Percentiles rank a stretch among this genome's conserved stretches.
Conservation (phyloP, 2,797 vertebrate species). For the Spinus olivaceus region DNA sequence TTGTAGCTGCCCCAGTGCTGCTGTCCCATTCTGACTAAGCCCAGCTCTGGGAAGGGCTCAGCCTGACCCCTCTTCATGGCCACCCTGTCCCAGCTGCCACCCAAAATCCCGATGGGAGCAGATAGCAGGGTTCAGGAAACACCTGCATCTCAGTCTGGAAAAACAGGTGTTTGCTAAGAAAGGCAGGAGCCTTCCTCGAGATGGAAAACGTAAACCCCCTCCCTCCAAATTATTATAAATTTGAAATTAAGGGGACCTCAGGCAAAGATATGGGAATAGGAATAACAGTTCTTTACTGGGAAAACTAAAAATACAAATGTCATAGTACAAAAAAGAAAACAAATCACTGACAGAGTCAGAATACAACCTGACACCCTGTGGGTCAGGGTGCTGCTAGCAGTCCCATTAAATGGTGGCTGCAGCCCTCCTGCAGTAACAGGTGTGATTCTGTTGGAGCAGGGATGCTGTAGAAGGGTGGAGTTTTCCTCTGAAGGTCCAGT, state of each 20-base stretch:
- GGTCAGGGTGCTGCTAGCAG: not conserved
- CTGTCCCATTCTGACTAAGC: not conserved
- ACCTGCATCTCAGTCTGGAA: not conserved
- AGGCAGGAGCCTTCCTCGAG: not conserved
- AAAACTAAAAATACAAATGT: not conserved
- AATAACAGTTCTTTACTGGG: not conserved
- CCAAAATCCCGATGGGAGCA: not conserved
- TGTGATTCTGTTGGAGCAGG: not conserved
- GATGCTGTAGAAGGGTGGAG: not conserved
- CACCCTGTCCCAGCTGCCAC: not conserved
- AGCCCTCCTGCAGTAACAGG: not conserved
- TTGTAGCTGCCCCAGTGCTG: fast-evolving
- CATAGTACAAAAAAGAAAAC: not conserved
- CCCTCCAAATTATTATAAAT: not conserved
- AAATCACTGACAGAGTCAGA: not conserved
- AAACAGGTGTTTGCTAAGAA: not conserved
- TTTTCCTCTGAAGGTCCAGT: not conserved
- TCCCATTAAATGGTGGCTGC: not conserved
- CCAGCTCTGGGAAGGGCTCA: not conserved
- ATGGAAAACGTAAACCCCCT: not conserved
- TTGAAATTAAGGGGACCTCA: not conserved
- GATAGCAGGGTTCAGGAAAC: not conserved
- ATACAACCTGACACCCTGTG: not conserved
- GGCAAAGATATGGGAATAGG: not conserved
- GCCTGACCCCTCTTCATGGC: not conserved